Conservation (phyloP, 1,140 invertebrate genomes). For the Ruditapes philippinarum region DNA sequence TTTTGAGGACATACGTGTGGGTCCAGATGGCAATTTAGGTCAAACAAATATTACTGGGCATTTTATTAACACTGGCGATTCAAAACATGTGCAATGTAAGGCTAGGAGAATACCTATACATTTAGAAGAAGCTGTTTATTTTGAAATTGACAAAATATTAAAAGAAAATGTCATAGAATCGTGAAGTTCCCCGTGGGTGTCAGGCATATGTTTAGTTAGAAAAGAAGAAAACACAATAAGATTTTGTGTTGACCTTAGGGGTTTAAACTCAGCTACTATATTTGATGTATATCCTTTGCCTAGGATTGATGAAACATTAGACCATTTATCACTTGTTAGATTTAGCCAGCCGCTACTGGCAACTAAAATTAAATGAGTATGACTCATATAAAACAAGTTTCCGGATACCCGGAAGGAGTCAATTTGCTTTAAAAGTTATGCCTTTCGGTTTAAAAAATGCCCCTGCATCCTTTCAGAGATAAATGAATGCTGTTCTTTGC, state of each 20-base stretch:
- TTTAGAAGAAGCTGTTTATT: conserved; percentile 27
- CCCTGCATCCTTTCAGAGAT: conserved; percentile 72
- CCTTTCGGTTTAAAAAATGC: conserved; percentile 74
- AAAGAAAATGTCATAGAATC: conserved; percentile 83
- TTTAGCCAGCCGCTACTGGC: conserved; percentile 7
- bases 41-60: conserved; percentile 47
- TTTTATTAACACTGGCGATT: conserved; percentile 60
- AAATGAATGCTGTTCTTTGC: conserved; percentile 69
- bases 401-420: neutral
- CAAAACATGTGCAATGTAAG: conserved; percentile 49
- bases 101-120: conserved; percentile 36
- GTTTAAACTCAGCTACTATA: conserved; percentile 63
- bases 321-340: conserved; percentile 11
- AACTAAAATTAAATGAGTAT: conserved; percentile 29
- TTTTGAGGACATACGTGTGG: conserved; percentile 59
- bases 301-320: conserved; percentile 39
- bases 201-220: conserved; percentile 87
- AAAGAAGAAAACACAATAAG: conserved; percentile 86
- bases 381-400: conserved; percentile 54
- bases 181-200: conserved; percentile 86
- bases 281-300: conserved; percentile 43
- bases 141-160: conserved; percentile 76
- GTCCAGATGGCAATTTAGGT: conserved; percentile 55
- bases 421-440: conserved; percentile 66
- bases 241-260: conserved; percentile 87